Evolutionary conservation across 2,797 vertebrate species (phyloP), one percentile per base, ranked within the genome.

Genomic region (Bucorvus abyssinicus): DNA sequence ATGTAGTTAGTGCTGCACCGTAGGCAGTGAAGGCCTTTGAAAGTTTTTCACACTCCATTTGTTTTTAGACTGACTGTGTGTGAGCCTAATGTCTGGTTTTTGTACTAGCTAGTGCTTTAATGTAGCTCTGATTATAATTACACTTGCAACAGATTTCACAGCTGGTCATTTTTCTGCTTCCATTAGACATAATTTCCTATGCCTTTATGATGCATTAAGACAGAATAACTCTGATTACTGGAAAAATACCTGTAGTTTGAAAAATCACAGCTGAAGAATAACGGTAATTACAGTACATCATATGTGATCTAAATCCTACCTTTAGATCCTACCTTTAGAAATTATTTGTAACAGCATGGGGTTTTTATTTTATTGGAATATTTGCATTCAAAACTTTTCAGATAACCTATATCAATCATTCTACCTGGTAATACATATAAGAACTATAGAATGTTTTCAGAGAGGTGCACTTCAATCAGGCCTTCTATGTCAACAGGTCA

Each of bases 181-280:
- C 60, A 82, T 84, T 94, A 88, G 67, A 83, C 47, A 29, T 76
- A 85, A 69, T 94, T 91, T 95, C 59, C 29, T 65, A 19, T 67
- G 93, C 26, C 80, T 88, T 78, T 87, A 59, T 69, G 55, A 59
- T 91, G 55, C 68, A 73, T 93, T 93, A 75, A 89, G 42, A 42
- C 29, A 88, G 44, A 93, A 76, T 74, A 76, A 65, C 63, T 93
- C 17, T 86, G 80, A 90, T 74, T 94, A 79, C 47, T 93, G 73
- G 47, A 78, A 94, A 93, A 94, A 87, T 79, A 95, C 57, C 74
- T 90, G 38, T 86, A 76, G 34, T 90, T 84, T 57, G 26, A 95
- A 95, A 70, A 96, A 84, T 78, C 53, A 60, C 45, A 68, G 63
- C 40, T 68, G 61, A 93, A 87, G n/a, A 83, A 75, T 81, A 81